Evolutionary conservation across 2,888 invertebrate genomes (phyloP), one percentile per base, ranked within the genome.

Genomic region (Salpingus planirostris): DNA sequence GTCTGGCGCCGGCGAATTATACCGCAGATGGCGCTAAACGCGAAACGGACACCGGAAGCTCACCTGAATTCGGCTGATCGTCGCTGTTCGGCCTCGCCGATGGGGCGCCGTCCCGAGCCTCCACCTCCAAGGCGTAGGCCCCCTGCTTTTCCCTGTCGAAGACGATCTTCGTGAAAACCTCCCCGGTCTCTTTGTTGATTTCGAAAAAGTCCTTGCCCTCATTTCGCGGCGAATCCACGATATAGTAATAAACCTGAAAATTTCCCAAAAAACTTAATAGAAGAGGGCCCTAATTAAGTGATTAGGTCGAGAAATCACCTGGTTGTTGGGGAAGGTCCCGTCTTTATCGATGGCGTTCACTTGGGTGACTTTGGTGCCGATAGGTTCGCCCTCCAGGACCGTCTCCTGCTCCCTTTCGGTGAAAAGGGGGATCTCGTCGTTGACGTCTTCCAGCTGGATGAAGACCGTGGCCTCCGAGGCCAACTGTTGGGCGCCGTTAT

Each of bases 131-230:
- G 21, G 96, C 96, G 69, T 96, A 97, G 36, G 95, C 92, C 25
- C 89, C 90, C 64, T 95, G 92, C 73, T 92, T 92, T 69, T 97
- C 97, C 44, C 96, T 80, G 71, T 97, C 97, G 73, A 97, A 97
- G 55, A 91, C 86, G 50, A 88, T 76, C 67, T 90, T 89, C 23
- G 95, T 93, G 69, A 87, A 92, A 60, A 97, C 87, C 66, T 92
- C 90, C 12, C 97, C 97, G 15, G 92, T 89, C 65, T 90, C 84
- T 64, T 85, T 77, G 70, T 96, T 92, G 65, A 97, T 95, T 69
- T 91, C 88, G 69, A 97, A 97, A 70, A 82, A 92, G 65, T 91
- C 89, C 65, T 90, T 89, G 48, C 91, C 92, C 62, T 92, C 91
- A 65, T 91, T 91, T 42, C 89, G 77, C 24, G 83, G 81, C 34